phyloP scores from a whole-genome alignment of 2,113 vertebrate genomes.

The Columbina picui region DNA sequence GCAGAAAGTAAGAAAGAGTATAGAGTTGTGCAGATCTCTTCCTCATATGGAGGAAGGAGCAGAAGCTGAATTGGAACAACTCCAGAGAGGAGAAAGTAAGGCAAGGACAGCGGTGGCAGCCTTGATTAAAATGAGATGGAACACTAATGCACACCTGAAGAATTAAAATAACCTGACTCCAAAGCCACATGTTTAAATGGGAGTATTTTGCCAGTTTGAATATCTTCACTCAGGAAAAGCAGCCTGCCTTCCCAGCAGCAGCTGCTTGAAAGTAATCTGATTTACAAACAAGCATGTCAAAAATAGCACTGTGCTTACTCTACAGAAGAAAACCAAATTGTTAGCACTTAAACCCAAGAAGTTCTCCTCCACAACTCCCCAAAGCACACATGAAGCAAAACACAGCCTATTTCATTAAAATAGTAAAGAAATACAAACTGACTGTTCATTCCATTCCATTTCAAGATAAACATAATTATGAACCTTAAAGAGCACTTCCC shows the following conservation, averaged over 20 bases:
- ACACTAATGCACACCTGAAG: neutral
- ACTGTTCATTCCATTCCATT: neutral
- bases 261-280: neutral
- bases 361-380: neutral
- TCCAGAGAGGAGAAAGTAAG: neutral
- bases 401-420: neutral
- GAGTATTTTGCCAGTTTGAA: neutral
- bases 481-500: neutral
- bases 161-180: neutral
- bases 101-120: fast-evolving
- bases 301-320: neutral
- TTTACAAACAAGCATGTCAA: neutral
- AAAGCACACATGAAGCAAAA: neutral
- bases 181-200: neutral
- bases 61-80: neutral
- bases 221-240: neutral
- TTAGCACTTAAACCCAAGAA: neutral
- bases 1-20: neutral
- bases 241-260: neutral
- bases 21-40: neutral
- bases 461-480: neutral
- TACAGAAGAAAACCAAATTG: neutral
- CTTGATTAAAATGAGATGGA: neutral
- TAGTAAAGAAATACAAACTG: neutral
- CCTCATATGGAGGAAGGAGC: neutral